Evolutionary conservation across 2,113 vertebrate species (phyloP), one percentile per base, ranked within the genome.

Genomic region (Pampusana beccarii): DNA sequence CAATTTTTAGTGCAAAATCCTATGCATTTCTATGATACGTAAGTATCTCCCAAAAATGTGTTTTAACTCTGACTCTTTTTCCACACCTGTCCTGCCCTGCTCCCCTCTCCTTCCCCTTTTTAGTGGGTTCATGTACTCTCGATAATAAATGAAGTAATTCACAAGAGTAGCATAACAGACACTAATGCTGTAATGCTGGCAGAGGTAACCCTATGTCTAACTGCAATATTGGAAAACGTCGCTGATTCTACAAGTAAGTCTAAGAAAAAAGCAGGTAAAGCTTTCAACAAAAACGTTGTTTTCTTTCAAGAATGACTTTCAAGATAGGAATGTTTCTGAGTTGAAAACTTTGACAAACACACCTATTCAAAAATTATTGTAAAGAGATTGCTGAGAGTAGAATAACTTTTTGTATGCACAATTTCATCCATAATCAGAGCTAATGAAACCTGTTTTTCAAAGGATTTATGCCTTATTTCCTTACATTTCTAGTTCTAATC

Each of bases 91-190:
- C 44, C 44, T 46, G 44, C 44, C 44, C 17, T 4, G 18, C 44
- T 69, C 31, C 62, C n/a, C 42, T 83, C 50, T 21, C 0, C 73
- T 21, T 0, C 73, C 4, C 3, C 7, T 87, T 94, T 96, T 92
- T 89, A 99, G 99, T 99, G 98, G 98, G 24, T 99, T 88, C 97
- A 98, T 94, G 96, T 98, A 93, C 97, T 99, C 65, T 98, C 97
- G 97, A 90, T 98, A 83, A 96, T 99, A 96, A 98, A 97, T 96
- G 98, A 99, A 95, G 97, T 99, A 92, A 98, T 98, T 86, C 96
- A 98, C 26, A 94, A 88, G 42, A 99, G 75, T 94, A 94, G 95
- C 69, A 87, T 98, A 88, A 97, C 97, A 81, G 90, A 95, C 26
- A 70, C 86, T 48, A 97, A 99, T 87, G 94, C 95, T n/a, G 91